Evolutionary conservation across 1,140 invertebrate genomes (phyloP).

Genomic region (Halictus rubicundus): DNA sequence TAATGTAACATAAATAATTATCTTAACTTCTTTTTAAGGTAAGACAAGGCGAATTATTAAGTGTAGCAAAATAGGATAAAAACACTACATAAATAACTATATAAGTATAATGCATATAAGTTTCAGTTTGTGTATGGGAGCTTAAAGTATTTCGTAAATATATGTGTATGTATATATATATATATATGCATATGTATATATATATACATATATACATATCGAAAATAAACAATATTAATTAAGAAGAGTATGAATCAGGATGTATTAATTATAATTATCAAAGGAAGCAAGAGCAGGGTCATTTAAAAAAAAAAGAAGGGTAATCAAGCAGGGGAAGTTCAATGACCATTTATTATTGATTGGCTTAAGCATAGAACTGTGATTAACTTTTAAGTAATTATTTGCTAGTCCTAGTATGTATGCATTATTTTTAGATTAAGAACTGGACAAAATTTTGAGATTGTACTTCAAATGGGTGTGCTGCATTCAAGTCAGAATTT

Average conservation of each 20-base stretch:
- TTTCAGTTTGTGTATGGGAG: conserved; percentile 48
- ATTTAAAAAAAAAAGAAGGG: conserved; percentile 42
- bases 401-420: conserved; percentile 23
- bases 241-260: conserved; percentile 34
- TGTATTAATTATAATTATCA: conserved; percentile 51
- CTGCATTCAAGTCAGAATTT: conserved; percentile 60
- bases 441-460: conserved; percentile 18
- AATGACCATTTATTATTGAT: conserved; percentile 50
- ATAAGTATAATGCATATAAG: conserved; percentile 43
- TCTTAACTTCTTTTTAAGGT: conserved; percentile 46
- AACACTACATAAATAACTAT: conserved; percentile 49
- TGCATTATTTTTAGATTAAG: conserved; percentile 2
- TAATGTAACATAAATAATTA: conserved; percentile 56
- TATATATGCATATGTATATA: conserved; percentile 27
- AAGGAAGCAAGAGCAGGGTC: conserved; percentile 51
- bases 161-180: neutral
- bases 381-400: conserved; percentile 17
- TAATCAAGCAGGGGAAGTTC: conserved; percentile 42
- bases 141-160: conserved; percentile 47
- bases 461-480: conserved; percentile 36
- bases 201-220: conserved; percentile 28
- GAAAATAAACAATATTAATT: conserved; percentile 53
- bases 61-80: conserved; percentile 37
- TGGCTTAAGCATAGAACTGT: conserved; percentile 29
- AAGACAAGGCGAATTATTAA: conserved; percentile 49